phyloP scores from a whole-genome alignment of 2,888 invertebrate species.

The Himalopsyche kuldschensis region DNA sequence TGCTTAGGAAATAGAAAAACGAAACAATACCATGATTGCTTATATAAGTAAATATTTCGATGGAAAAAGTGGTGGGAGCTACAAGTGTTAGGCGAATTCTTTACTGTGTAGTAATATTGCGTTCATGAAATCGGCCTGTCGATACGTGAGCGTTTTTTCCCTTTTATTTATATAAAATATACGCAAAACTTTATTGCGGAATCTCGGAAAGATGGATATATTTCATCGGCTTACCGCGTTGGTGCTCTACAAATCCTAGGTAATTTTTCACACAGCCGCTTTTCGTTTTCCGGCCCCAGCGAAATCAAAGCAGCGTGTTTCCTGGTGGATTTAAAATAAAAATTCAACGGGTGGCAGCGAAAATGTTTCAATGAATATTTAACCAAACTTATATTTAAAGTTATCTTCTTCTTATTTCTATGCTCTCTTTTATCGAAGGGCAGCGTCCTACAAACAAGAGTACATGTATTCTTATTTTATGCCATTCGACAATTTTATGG shows the following conservation, averaged over 20 bases:
- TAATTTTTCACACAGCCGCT: conserved; percentile 32
- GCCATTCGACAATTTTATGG: too few relatives aligned
- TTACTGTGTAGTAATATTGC: neutral
- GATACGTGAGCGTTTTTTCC: neutral
- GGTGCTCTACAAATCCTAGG: conserved; percentile 36
- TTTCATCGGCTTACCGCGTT: conserved; percentile 38
- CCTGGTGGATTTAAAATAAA: too few relatives aligned
- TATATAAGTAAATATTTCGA: neutral
- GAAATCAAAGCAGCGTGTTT: neutral
- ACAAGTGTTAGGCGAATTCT: neutral
- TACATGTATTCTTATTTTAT: too few relatives aligned
- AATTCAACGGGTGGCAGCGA: too few relatives aligned
- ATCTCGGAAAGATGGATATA: conserved; percentile 35
- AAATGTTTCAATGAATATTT: too few relatives aligned
- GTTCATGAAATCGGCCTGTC: neutral
- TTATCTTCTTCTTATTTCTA: neutral
- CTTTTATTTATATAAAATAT: neutral
- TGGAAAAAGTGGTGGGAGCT: neutral
- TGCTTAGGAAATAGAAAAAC: neutral
- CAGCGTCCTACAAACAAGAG: too few relatives aligned
- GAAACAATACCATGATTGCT: too few relatives aligned
- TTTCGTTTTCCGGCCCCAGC: conserved; percentile 10
- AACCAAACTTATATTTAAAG: too few relatives aligned
- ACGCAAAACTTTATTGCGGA: conserved; percentile 25
- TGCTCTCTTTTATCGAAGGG: too few relatives aligned